These are phyloP conservation scores for Heliconius ethilla DNA, from an alignment of 2,888 invertebrate genomes.

Conservation along the genomic window DNA sequence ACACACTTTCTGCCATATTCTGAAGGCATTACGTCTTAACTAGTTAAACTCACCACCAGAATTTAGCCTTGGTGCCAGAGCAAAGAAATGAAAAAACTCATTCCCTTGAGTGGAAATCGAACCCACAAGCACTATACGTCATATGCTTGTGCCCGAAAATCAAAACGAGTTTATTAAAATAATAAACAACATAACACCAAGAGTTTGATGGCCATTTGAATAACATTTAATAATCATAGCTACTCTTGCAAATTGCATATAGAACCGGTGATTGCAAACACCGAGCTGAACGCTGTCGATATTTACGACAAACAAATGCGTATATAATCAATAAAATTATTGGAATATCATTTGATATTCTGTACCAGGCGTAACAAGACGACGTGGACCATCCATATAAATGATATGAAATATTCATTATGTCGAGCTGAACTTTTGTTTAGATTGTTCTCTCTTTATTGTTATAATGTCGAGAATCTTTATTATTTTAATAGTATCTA, in stretches of 20 bases:
- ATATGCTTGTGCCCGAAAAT: too few species aligned
- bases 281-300: constrained; percentile 60
- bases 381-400: constrained; percentile 2
- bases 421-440: neutral
- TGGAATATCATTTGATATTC: constrained; percentile 54
- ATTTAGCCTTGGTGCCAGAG: too few species aligned
- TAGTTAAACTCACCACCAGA: neutral
- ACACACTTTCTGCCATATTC: neutral
- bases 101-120: too few species aligned
- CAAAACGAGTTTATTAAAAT: neutral
- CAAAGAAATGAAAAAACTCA: too few species aligned
- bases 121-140: too few species aligned
- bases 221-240: constrained; percentile 51
- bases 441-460: neutral
- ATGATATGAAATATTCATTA: neutral
- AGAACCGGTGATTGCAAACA: constrained; percentile 67
- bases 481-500: neutral
- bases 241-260: constrained; percentile 59
- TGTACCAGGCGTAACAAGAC: constrained; percentile 21
- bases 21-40: neutral
- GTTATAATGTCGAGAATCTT: neutral
- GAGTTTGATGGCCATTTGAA: constrained; percentile 42
- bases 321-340: constrained; percentile 68
- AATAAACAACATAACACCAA: constrained; percentile 22
- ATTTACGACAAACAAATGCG: constrained; percentile 59